Evolutionary conservation across 2,797 vertebrate species (phyloP).

Genomic region (Chrosomus eos): DNA sequence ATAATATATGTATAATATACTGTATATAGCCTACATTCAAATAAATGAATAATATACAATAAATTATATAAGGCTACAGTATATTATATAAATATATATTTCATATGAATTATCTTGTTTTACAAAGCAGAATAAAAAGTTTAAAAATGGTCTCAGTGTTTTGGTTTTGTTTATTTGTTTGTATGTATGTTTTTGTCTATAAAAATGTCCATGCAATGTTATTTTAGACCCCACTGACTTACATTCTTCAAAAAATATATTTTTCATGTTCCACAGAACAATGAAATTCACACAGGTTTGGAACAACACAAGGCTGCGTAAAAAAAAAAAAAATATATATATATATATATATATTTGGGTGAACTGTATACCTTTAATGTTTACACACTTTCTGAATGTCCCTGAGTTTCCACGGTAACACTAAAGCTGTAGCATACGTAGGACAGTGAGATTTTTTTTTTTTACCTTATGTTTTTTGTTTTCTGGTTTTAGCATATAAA

Average conservation of each 20-base stretch:
- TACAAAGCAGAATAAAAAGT: background rate
- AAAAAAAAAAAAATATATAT: too few species aligned
- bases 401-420: conserved; percentile 59
- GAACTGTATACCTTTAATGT: conserved; percentile 38
- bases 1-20: background rate
- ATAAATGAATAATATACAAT: background rate
- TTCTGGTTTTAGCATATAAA: conserved; percentile 57
- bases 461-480: conserved; percentile 50
- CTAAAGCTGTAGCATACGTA: conserved; percentile 26
- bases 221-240: background rate
- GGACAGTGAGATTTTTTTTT: conserved; percentile 24
- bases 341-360: too few species aligned
- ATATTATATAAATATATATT: background rate
- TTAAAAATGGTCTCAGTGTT: background rate
- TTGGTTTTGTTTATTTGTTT: background rate
- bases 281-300: background rate
- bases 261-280: background rate
- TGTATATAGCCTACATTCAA: background rate
- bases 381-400: conserved; percentile 32
- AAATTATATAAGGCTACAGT: background rate
- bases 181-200: background rate
- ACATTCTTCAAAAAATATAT: background rate
- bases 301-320: background rate
- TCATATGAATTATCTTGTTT: background rate
- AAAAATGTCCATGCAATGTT: background rate